Evolutionary conservation across 2,797 vertebrate genomes (phyloP), one percentile per base, ranked within the genome.

Genomic region (Pyrrhura leucotis): DNA sequence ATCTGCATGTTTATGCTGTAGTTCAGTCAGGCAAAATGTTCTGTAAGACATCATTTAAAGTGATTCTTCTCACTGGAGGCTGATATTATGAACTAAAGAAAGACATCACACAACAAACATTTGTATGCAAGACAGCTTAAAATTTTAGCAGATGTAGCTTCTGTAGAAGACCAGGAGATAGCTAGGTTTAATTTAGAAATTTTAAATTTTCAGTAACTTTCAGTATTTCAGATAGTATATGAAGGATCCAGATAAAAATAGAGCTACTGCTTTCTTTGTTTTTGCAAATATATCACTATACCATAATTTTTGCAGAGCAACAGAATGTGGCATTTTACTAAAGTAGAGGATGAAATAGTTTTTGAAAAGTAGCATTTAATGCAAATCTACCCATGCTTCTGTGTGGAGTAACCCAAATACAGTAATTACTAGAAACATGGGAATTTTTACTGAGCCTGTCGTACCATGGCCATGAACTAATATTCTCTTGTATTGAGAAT

Each of bases 101-200:
- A 91, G 85, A 74, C 19, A 61, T 50, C 31, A 54, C 67, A 51
- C 33, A 89, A 39, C 65, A 91, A 92, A n/a, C 62, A 86, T 85
- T 85, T 91, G 69, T 74, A 11, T 93, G 79, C 35, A 82, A 85
- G 67, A 83, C 39, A 88, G 13, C 12, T 15, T n/a, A 86, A 48
- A 73, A 90, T 84, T 92, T 89, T 86, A 54, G 33, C 62, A 40
- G 28, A 85, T 83, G 13, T 91, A 56, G 53, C 31, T 74, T 35
- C 47, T 81, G 54, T 66, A 91, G 47, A 84, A 96, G 74, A 40
- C 73, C 44, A 81, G 28, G 13, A 68, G 18, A 76, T 20, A 89
- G 19, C 6, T 85, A 84, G 72, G 53, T 86, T 89, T 71, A 91
- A 88, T 84, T 95, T 85, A 73, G 45, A 73, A 66, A 72, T 82